phyloP scores from a whole-genome alignment of 2,888 invertebrate species.

The Thelaira solivaga region DNA sequence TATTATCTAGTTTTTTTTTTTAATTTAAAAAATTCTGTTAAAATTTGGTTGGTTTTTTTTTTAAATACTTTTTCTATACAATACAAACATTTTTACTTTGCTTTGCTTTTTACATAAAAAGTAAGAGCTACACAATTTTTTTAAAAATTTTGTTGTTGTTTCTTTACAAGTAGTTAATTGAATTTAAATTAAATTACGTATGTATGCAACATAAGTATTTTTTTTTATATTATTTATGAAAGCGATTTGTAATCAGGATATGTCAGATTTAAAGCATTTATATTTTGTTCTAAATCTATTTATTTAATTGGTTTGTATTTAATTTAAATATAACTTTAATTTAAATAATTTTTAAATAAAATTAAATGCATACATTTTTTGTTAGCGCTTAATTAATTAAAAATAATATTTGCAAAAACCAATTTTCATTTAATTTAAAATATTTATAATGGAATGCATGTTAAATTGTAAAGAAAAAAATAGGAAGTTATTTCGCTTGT shows the following conservation, averaged over 20 bases:
- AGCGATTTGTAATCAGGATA: conserved; percentile 61
- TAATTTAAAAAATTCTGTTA: too few relatives aligned
- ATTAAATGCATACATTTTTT: conserved; percentile 60
- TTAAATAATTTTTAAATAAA: conserved; percentile 18
- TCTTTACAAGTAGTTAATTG: too few relatives aligned
- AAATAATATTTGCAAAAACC: neutral
- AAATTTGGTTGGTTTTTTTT: too few relatives aligned
- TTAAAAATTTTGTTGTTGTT: too few relatives aligned
- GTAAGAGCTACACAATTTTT: too few relatives aligned
- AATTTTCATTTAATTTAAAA: neutral
- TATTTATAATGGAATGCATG: conserved; percentile 31
- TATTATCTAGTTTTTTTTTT: too few relatives aligned
- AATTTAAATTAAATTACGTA: conserved; percentile 11
- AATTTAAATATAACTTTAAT: neutral
- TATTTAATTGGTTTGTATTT: neutral
- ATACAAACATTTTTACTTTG: too few relatives aligned
- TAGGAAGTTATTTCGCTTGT: neutral
- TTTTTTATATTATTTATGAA: conserved; percentile 26
- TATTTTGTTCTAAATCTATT: neutral
- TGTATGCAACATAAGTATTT: conserved; percentile 9
- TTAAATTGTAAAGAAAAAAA: neutral
- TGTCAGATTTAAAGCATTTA: conserved; percentile 53
- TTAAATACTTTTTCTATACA: too few relatives aligned
- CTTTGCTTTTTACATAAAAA: too few relatives aligned
- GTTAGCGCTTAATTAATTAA: conserved; percentile 37